Evolutionary conservation across 1,140 invertebrate genomes (phyloP), one percentile per base, ranked within the genome.

Genomic region (Camponotus pennsylvanicus): DNA sequence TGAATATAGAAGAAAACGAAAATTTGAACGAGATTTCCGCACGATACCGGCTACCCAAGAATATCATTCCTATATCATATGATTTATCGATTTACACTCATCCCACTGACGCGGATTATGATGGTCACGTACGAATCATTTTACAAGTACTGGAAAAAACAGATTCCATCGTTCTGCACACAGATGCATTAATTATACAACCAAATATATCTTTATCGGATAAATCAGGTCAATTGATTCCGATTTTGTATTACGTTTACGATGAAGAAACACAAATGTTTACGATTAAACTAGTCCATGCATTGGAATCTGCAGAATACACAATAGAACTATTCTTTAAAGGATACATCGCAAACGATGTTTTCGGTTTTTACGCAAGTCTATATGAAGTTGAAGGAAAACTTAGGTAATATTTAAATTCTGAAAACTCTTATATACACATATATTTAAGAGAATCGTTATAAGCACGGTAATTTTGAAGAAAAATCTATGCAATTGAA

Each of bases 351-450:
- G 86, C 91, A 0, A 92, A 93, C 13, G 95, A 96, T 64, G 92
- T 96, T 92, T 94, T 94, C 76, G 96, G 96, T 7, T 95, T 97
- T 70, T 97, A 96, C 86, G 94, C 95, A 57, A 96, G 96, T 91
- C 95, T 93, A 86, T 96, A 96, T 85, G 86, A 95, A 80, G 92
- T 67, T 9, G 86, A 93, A 57, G 90, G 93, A 4, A 89, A 59
- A 45, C 93, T 84, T 61, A 92, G 82, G 84, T 86, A 86, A 71
- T 52, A 45, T 45, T 45, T 45, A 45, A 45, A 67, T 45, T 73
- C 18, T 37, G 9, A 37, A 3, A 57, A 73, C 69, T 34, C 13
- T 52, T 52, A 52, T 52, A 45, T 70, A 55, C 13, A 70, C 13
- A 52, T 11, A 8, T 71, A 55, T 37, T 57, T 73, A 57, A 73